phyloP scores from a whole-genome alignment of 1,140 invertebrate genomes.

The Scaptomyza montana region DNA sequence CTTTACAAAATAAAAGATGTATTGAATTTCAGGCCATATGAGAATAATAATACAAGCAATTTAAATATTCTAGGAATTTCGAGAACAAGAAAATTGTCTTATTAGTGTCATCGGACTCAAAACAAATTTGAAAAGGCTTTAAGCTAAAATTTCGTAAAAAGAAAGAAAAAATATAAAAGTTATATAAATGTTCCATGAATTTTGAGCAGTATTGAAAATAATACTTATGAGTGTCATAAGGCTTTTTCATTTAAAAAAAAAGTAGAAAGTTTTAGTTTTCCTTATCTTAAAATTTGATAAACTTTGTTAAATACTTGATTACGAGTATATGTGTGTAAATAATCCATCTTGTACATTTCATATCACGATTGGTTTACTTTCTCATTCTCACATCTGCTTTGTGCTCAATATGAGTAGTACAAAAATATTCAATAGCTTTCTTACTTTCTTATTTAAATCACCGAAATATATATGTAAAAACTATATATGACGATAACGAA shows the following conservation, averaged over 20 bases:
- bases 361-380: slow-evolving; percentile 1
- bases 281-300: neutral
- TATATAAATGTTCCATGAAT: neutral
- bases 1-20: neutral
- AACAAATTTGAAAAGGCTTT: too few species aligned
- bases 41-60: neutral
- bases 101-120: too few species aligned
- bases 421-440: slow-evolving; percentile 8
- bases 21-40: neutral
- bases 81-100: too few species aligned
- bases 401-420: slow-evolving; percentile 1
- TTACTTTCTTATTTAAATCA: neutral
- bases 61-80: too few species aligned
- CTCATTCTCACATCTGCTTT: neutral
- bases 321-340: neutral
- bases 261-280: neutral
- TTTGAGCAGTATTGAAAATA: neutral
- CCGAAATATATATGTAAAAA: neutral
- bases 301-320: neutral
- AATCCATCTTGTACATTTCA: neutral
- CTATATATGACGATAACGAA: neutral
- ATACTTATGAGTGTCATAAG: neutral
- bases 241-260: neutral
- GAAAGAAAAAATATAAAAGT: neutral
- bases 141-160: too few species aligned